Base-by-base conservation (phyloP, 2,113 vertebrate genomes). In the Dasypus novemcinctus region DNA sequence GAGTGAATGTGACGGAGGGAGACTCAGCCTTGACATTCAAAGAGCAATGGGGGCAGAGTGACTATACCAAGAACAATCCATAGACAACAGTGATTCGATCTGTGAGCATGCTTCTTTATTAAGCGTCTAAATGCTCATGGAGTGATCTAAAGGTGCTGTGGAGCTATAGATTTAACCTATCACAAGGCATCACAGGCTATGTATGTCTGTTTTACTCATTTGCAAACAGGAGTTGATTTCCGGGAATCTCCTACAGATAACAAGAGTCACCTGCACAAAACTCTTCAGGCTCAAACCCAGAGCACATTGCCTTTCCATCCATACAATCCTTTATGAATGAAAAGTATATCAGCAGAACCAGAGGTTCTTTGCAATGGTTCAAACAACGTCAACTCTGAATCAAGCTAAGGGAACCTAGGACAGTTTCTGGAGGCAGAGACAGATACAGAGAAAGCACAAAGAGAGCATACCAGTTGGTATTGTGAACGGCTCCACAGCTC, bases 81-180 rank as follows among this genome's bases (percentile, higher is more conserved):
- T 21, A 3, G 38, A 13, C 59, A 18, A 33, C 0, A 5, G 36
- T 9, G 63, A 64, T 11, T 49, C 4, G 1, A 14, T 0, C 6
- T 21, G 11, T 4, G 10, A 1, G 7, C 6, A 36, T 0, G 1
- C 18, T 20, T 33, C 82, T 31, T 31, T 0, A 14, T 0, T 18
- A 13, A 49, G 61, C 17, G 29, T 14, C 59, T 36, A 2, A 2
- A 1, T 0, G 46, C 8, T 21, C 1, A 0, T 4, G 14, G 25
- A n/a, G 23, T 25, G 27, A 9, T 38, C n/a, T 9, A 0, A 0
- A 5, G 18, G 68, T 2, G 1, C 52, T 18, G n/a, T 1, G 76
- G 41, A 17, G 27, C 33, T 3, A 7, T 0, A 4, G n/a, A 0
- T 31, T 27, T 25, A 10, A 3, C 38, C 52, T 64, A 13, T 7